A percentile compares a stretch with the other conserved stretches of the same genome.
phyloP scores from a whole-genome alignment of 2,888 invertebrate genomes.

The Rhagophthalmus giganteus region DNA sequence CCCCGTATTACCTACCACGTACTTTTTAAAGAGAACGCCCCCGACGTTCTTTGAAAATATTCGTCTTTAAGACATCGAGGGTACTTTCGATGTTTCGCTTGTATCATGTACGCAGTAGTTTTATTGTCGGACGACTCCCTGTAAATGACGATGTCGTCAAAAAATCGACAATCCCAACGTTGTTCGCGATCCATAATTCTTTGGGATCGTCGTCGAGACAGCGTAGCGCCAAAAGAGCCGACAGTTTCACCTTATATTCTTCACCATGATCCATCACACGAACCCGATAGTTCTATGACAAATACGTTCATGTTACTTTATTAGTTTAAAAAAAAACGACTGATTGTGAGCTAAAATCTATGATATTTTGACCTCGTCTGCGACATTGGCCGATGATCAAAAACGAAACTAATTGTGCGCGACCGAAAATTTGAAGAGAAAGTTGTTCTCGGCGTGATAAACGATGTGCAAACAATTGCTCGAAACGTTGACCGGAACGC shows the following conservation, averaged over 20 bases:
- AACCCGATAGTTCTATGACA: background rate
- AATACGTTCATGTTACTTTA: background rate
- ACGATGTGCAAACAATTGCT: too few species aligned
- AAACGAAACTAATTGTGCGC: too few species aligned
- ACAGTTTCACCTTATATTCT: background rate
- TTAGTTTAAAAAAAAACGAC: background rate
- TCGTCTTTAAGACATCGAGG: background rate
- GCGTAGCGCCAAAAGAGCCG: background rate
- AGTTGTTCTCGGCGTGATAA: too few species aligned
- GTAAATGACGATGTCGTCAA: background rate
- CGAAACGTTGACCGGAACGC: too few species aligned
- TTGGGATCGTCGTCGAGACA: background rate
- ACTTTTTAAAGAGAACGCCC: background rate
- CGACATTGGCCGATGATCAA: too few species aligned
- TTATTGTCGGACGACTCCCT: background rate
- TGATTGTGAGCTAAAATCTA: background rate
- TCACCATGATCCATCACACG: background rate
- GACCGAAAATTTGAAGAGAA: too few species aligned
- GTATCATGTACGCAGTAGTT: background rate
- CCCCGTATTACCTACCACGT: too few species aligned
- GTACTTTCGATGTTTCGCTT: background rate
- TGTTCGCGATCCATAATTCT: background rate
- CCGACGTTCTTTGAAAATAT: background rate
- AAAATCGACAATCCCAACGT: background rate
- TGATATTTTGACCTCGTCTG: too few species aligned